Evolutionary conservation across 2,888 invertebrate genomes (phyloP).

Genomic region (Sarcophaga subvicina): DNA sequence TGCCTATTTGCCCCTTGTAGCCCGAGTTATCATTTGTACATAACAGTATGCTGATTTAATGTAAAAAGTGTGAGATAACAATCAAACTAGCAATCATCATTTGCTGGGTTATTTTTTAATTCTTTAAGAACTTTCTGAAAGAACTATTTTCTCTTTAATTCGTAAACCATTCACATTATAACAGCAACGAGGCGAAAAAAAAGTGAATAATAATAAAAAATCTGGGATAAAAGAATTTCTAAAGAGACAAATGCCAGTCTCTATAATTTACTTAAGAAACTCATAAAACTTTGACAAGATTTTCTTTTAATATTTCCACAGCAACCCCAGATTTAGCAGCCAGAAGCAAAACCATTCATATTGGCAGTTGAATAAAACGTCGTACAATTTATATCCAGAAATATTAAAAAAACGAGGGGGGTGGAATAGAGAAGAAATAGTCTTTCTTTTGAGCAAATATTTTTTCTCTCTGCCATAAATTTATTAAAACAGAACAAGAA

Average conservation of each 20-base stretch:
- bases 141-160: slow-evolving; percentile 20
- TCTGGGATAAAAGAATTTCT: slow-evolving; percentile 6
- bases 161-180: not conserved
- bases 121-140: not conserved
- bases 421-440: not conserved
- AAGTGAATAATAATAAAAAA: not conserved
- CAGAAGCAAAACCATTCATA: not conserved
- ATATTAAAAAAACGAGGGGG: not conserved
- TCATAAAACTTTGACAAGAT: slow-evolving; percentile 39
- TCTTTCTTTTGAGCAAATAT: not conserved
- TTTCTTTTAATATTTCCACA: slow-evolving; percentile 27
- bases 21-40: too few species aligned
- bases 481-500: slow-evolving; percentile 24
- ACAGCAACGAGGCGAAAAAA: not conserved
- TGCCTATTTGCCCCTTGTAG: too few species aligned
- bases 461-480: slow-evolving; percentile 7
- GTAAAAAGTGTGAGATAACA: too few species aligned
- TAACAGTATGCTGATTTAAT: too few species aligned
- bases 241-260: slow-evolving; percentile 25
- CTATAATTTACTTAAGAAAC: slow-evolving; percentile 52
- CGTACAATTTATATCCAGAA: not conserved
- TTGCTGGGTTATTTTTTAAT: slow-evolving; percentile 10
- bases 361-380: slow-evolving; percentile 8
- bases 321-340: not conserved
- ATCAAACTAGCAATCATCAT: too few species aligned